These are phyloP conservation scores for Crocuta crocuta DNA, from an alignment of 2,113 vertebrate genomes.

Conservation along the genomic window DNA sequence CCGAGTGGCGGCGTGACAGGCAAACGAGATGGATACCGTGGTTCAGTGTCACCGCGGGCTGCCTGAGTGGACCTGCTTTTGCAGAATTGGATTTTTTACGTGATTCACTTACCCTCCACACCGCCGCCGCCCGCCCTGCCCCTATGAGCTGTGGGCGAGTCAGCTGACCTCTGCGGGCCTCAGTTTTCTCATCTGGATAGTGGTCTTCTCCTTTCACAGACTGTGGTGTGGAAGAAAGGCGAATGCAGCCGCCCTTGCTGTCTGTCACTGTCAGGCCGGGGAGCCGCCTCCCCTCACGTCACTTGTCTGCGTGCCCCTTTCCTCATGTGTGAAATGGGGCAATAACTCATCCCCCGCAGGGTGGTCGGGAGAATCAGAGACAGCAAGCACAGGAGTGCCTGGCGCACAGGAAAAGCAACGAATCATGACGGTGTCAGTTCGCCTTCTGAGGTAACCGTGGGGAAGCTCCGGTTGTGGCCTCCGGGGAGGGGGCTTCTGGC, in stretches of 20 bases:
- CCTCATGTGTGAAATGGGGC: neutral
- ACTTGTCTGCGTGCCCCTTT: neutral
- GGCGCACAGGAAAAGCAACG: fast-evolving
- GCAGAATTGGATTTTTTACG: neutral
- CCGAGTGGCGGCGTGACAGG: fast-evolving
- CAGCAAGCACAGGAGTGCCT: fast-evolving
- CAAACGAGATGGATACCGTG: neutral
- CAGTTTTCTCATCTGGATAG: fast-evolving
- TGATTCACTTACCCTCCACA: fast-evolving
- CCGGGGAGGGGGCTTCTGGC: neutral
- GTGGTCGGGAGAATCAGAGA: neutral
- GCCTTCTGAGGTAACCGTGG: neutral
- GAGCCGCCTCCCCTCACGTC: fast-evolving
- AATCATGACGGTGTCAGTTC: fast-evolving
- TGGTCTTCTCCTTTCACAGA: neutral
- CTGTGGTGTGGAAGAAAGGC: neutral
- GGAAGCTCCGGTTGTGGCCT: neutral
- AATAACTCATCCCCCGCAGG: fast-evolving
- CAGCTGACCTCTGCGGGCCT: too few species aligned
- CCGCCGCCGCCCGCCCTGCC: fast-evolving
- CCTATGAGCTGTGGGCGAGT: fast-evolving
- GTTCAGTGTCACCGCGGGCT: neutral
- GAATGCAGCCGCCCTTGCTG: neutral
- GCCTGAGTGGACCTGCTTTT: fast-evolving
- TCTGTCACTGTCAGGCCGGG: fast-evolving